Percentiles rank a stretch among this genome's conserved stretches.
phyloP scores from a whole-genome alignment of 2,888 invertebrate genomes.

The Meiosimyza decipiens region DNA sequence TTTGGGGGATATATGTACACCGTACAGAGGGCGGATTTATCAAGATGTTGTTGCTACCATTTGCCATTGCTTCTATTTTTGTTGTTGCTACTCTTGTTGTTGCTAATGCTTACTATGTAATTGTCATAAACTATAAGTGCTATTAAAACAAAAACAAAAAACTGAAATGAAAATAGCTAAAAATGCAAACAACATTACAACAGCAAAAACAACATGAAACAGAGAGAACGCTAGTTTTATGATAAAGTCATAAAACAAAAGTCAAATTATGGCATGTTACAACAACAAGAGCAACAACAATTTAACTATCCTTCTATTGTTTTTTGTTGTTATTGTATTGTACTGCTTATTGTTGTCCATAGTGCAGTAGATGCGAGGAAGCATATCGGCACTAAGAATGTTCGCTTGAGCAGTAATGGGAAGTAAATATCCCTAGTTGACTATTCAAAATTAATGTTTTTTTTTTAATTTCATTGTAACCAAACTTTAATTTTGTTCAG shows the following conservation, averaged over 20 bases:
- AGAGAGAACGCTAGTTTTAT: constrained; percentile 10
- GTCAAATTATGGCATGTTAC: constrained; percentile 19
- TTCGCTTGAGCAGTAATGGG: no score
- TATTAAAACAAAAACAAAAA: constrained; percentile 16
- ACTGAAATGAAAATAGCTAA: background rate
- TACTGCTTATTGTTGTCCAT: no score
- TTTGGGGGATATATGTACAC: background rate
- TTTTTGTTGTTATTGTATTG: no score
- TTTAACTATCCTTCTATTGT: no score
- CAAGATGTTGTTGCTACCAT: background rate
- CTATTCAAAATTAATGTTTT: no score
- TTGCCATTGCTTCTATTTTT: background rate
- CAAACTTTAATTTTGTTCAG: no score
- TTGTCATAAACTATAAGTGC: constrained; percentile 24
- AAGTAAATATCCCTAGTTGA: no score
- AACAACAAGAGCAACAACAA: background rate
- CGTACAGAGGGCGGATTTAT: no score
- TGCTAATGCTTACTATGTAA: constrained; percentile 15
- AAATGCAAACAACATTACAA: background rate
- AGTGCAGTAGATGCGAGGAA: no score
- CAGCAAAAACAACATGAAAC: background rate
- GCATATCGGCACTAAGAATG: no score
- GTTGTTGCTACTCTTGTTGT: background rate
- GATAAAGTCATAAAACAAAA: constrained; percentile 28
- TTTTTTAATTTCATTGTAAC: no score